Evolutionary conservation across 2,797 vertebrate species (phyloP), one percentile per base, ranked within the genome.

Genomic region (Micromesistius poutassou): DNA sequence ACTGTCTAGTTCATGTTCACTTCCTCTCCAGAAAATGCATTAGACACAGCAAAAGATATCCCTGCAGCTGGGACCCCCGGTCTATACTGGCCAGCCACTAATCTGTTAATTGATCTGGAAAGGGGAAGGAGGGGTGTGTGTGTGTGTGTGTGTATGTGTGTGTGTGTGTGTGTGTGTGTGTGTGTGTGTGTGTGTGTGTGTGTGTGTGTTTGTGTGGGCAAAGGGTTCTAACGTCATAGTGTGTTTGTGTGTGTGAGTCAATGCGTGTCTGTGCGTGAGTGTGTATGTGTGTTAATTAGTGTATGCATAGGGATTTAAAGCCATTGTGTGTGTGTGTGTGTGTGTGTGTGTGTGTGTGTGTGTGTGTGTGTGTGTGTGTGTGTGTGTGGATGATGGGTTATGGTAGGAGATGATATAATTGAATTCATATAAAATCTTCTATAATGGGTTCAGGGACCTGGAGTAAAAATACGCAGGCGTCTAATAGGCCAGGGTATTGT

Each of bases 31-130:
- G 82, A 91, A 84, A 90, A 89, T 82, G 82, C 91, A 92, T 91
- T 93, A 92, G 90, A 87, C 87, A 40, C 83, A 85, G 8, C 46
- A 74, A 81, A 86, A 79, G 82, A 90, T 87, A 89, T 77, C 83
- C 55, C 84, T 50, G 66, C 75, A 76, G 78, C 79, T 4, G 0
- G 79, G 74, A n/a, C 55, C 80, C 84, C 87, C 86, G 81, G 84
- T 87, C 83, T 83, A 80, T 40, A 78, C 77, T 82, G 81, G 84
- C 79, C 82, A 83, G 82, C 77, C 88, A 83, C 85, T 89, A 89
- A 91, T 92, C 91, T 90, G 89, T 86, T 92, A 89, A 93, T 93
- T 92, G 90, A 93, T 92, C 90, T 86, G 81, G 75, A n/a, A 73
- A 81, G 75, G 71, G 81, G 75, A 84, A 80, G 31, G 76, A 72